These are phyloP conservation scores for Sebastes steindachneri DNA, from an alignment of 2,797 vertebrate species.

Conservation along the genomic window DNA sequence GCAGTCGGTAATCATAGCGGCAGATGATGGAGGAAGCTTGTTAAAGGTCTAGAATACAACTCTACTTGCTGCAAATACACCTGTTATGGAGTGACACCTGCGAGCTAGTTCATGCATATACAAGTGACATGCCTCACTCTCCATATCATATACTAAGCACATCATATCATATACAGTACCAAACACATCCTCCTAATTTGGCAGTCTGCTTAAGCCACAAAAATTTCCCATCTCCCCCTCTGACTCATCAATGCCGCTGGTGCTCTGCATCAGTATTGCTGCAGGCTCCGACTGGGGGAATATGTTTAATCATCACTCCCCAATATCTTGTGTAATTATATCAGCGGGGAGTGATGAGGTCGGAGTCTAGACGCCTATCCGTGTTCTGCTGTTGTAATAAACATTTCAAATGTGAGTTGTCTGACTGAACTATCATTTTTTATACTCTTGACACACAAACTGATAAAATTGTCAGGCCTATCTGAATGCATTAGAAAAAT, in stretches of 20 bases:
- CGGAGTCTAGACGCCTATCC: background rate
- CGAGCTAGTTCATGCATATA: too few relatives aligned
- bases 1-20: background rate
- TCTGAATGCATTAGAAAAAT: too few relatives aligned
- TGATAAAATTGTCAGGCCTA: background rate
- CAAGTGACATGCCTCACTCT: too few relatives aligned
- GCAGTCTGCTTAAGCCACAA: fast-evolving
- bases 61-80: background rate
- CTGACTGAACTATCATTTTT: background rate
- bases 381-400: background rate
- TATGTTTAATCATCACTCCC: too few relatives aligned
- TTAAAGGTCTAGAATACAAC: background rate
- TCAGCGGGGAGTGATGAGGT: background rate
- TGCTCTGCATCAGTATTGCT: too few relatives aligned
- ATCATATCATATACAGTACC: too few relatives aligned
- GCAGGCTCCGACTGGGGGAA: too few relatives aligned
- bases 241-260: background rate
- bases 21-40: background rate
- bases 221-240: too few relatives aligned
- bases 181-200: too few relatives aligned
- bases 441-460: background rate
- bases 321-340: background rate
- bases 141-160: too few relatives aligned
- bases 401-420: background rate
- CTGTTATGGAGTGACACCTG: fast-evolving